Evolutionary conservation across 2,797 vertebrate genomes (phyloP).

Genomic region (Acropternis orthonyx): DNA sequence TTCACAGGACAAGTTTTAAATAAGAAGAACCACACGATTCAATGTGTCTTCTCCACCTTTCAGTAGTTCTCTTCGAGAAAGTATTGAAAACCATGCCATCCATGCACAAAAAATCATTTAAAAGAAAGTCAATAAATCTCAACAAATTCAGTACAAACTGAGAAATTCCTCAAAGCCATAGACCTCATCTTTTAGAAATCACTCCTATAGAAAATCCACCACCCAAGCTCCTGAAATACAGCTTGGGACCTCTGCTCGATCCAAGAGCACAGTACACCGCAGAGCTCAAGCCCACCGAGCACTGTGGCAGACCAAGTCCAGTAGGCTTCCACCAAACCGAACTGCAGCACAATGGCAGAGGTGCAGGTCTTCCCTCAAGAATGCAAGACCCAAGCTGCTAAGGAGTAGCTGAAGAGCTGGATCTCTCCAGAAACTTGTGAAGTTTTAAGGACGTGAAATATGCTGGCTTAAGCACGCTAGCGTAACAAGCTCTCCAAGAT

Average conservation of each 20-base stretch:
- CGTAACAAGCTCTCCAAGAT: not conserved
- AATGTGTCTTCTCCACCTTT: not conserved
- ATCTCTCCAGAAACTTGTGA: not conserved
- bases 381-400: not conserved
- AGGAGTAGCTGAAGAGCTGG: not conserved
- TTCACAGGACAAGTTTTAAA: not conserved
- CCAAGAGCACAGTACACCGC: accelerated
- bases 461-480: not conserved
- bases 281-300: not conserved
- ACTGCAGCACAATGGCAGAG: not conserved
- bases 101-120: not conserved
- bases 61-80: not conserved
- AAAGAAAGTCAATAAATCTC: not conserved
- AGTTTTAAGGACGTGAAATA: not conserved
- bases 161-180: not conserved
- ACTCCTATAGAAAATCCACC: not conserved
- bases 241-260: not conserved
- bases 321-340: not conserved
- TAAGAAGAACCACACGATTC: not conserved
- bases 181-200: not conserved
- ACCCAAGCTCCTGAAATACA: not conserved
- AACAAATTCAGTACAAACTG: not conserved
- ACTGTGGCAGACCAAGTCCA: not conserved
- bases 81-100: not conserved
- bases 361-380: not conserved